Conservation (phyloP, 1,140 invertebrate genomes). For the Heterodera schachtii region DNA sequence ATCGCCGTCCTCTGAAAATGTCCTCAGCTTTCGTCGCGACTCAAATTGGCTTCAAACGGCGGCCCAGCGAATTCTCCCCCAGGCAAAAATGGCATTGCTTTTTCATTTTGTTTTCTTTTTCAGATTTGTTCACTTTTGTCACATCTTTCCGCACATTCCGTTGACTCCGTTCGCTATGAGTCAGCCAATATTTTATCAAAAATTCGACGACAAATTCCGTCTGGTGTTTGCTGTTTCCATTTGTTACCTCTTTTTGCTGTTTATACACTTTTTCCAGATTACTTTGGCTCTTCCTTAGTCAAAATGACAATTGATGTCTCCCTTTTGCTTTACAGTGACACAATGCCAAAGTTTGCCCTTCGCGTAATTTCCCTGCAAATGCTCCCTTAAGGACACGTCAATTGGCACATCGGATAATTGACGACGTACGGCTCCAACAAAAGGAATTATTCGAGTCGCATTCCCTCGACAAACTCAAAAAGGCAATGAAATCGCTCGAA, state of each 20-base stretch:
- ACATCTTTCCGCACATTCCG: neutral
- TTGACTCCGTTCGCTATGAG: conserved; percentile 18
- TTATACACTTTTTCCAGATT: neutral
- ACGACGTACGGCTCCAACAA: neutral
- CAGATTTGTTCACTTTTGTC: conserved; percentile 9
- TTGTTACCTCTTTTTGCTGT: neutral
- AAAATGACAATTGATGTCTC: conserved; percentile 6
- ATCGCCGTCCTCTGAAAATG: neutral
- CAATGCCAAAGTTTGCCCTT: neutral
- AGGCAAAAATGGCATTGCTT: neutral
- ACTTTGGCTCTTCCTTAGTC: neutral
- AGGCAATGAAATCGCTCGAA: conserved; percentile 14
- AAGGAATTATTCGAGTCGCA: conserved; percentile 3
- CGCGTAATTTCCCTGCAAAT: neutral
- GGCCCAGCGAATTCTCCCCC: conserved; percentile 7
- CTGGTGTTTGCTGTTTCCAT: neutral
- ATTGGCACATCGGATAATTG: conserved; percentile 1
- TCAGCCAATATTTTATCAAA: neutral
- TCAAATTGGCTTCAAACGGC: conserved; percentile 11
- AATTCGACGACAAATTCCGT: neutral
- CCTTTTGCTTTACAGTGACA: conserved; percentile 10
- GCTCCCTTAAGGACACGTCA: neutral
- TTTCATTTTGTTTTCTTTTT: neutral
- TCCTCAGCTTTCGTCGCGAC: conserved; percentile 8
- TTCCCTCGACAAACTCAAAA: neutral